Evolutionary conservation across 1,140 invertebrate species (phyloP).

Genomic region (Achatina immaculata): DNA sequence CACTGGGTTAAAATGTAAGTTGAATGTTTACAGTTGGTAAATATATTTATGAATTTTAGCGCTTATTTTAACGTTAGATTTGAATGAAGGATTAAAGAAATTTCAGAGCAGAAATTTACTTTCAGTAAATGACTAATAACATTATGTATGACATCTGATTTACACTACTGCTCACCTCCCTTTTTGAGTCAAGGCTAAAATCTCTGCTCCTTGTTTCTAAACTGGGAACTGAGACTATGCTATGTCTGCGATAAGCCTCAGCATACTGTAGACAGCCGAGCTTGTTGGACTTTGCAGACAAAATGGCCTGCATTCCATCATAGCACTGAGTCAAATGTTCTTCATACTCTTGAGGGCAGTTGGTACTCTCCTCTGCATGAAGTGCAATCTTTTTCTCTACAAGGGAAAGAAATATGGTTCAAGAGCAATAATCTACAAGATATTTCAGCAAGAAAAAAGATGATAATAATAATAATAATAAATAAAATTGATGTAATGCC

Average conservation of each 20-base stretch:
- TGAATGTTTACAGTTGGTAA: no score
- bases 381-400: constrained; percentile 57
- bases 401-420: neutral
- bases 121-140: neutral
- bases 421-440: neutral
- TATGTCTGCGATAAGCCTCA: constrained; percentile 58
- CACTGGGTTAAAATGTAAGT: no score
- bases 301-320: constrained; percentile 62
- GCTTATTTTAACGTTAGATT: no score
- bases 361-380: constrained; percentile 59
- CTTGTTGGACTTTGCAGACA: constrained; percentile 61
- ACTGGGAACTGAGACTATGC: constrained; percentile 54
- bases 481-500: constrained; percentile 1
- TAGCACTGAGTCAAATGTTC: constrained; percentile 62
- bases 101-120: no score
- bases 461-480: neutral
- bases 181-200: constrained; percentile 15
- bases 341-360: constrained; percentile 59
- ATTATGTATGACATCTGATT: neutral
- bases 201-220: constrained; percentile 41
- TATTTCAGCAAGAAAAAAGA: neutral
- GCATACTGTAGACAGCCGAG: constrained; percentile 63
- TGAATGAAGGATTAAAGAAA: no score
- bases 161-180: constrained; percentile 1
- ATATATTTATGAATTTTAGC: no score